Base-by-base conservation (phyloP, 2,888 invertebrate species). In the Chrysolina haemoptera region DNA sequence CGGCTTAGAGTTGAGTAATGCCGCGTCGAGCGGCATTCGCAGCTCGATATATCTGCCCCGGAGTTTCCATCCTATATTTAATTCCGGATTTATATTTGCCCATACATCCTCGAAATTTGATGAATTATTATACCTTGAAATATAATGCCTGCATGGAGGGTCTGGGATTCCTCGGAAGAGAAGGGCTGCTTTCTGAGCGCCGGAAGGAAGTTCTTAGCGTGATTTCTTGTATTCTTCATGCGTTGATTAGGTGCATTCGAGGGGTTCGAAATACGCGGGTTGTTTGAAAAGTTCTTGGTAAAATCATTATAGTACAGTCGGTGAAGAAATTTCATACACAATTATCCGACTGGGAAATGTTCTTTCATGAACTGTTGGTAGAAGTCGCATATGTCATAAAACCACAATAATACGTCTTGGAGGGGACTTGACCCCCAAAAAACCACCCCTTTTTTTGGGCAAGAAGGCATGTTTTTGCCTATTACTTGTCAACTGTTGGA, bases 101-200 rank as follows among this genome's bases (percentile, higher is more conserved):
- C 87, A 86, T 87, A 86, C 83, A 87, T 87, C 84, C 83, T 85
- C 84, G 75, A 84, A 86, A 83, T 87, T 87, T 88, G 87, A 87
- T 87, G 87, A 86, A 87, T 87, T 87, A 87, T 87, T 87, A 86
- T 87, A 87, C 87, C 87, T 87, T 85, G 86, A 87, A 87, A 87
- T 87, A 87, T 87, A 86, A 86, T 86, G 86, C 86, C 81, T 82
- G 86, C 86, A 81, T 82, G 83, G 85, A 83, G 82, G 81, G 81
- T 81, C 80, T 84, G 85, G 84, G 83, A 85, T 86, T 83, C 79
- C 46, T 71, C 18, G 22, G 73, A 73, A 69, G 20, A 20, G 20
- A 20, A 20, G 55, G 55, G 8, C 9, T n/a, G 12, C 53, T 18
- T 18, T 20, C 10, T n/a, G 20, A 55, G n/a, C n/a, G n/a, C n/a